These are phyloP conservation scores for Drosophila antonietae DNA, from an alignment of 2,888 invertebrate genomes.

Conservation along the genomic window DNA sequence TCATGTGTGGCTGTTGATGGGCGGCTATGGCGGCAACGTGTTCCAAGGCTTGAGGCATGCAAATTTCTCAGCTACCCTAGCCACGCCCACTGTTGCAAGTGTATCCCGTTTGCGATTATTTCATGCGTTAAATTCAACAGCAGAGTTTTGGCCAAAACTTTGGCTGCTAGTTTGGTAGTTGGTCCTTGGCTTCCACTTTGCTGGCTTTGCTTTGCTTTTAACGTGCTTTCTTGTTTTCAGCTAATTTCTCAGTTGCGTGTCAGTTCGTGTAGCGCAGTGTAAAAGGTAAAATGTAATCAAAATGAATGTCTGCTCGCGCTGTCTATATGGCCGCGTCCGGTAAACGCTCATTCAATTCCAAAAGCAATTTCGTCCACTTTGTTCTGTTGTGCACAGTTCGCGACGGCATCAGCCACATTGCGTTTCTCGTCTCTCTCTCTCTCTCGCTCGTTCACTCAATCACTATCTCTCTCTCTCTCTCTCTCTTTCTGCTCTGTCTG, in stretches of 20 bases:
- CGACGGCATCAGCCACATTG: constrained; percentile 79
- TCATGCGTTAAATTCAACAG: constrained; percentile 58
- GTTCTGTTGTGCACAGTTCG: constrained; percentile 75
- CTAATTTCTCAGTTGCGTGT: constrained; percentile 40
- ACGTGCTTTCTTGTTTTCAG: constrained; percentile 19
- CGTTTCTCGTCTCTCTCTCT: constrained; percentile 59
- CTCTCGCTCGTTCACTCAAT: not conserved
- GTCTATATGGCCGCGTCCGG: constrained; percentile 34
- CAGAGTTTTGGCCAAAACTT: constrained; percentile 25
- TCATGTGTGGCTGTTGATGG: constrained; percentile 74
- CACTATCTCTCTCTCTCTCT: constrained; percentile 4
- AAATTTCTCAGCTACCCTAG: constrained; percentile 33
- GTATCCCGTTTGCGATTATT: constrained; percentile 40
- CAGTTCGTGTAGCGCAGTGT: constrained; percentile 37
- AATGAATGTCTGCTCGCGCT: constrained; percentile 51
- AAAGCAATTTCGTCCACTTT: constrained; percentile 81
- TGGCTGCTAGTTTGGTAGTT: constrained; percentile 27
- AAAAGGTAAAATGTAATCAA: constrained; percentile 70
- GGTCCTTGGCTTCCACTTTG: constrained; percentile 19
- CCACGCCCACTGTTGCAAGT: constrained; percentile 11
- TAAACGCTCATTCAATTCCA: constrained; percentile 59
- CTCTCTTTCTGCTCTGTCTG: constrained; percentile 32
- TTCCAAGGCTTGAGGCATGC: constrained; percentile 61
- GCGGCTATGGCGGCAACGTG: constrained; percentile 10
- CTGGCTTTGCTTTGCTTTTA: constrained; percentile 3